Conservation (phyloP, 1,140 invertebrate species). For the Panagrolaimus sp. region DNA sequence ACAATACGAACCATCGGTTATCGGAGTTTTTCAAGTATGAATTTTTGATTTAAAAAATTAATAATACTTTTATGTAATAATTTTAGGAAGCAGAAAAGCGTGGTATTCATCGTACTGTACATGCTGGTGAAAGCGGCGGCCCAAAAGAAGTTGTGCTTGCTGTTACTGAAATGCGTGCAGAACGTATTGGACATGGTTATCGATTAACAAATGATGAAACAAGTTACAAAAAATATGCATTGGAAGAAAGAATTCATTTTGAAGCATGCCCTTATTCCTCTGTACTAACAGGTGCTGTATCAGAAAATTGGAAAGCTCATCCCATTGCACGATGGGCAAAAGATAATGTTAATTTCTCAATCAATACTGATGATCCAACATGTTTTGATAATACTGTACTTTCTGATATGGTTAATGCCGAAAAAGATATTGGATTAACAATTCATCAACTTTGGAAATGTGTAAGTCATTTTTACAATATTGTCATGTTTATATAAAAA, state of each 20-base stretch:
- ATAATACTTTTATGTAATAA: background rate
- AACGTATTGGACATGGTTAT: conserved; percentile 67
- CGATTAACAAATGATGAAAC: conserved; percentile 61
- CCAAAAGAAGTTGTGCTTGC: conserved; percentile 60
- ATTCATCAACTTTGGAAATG: conserved; percentile 61
- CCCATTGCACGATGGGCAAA: conserved; percentile 62
- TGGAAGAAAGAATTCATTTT: conserved; percentile 61
- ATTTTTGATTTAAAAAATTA: background rate
- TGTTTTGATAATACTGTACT: conserved; percentile 61
- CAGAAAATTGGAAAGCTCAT: conserved; percentile 51
- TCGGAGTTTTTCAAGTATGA: conserved; percentile 52
- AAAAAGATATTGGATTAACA: conserved; percentile 61
- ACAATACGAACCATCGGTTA: conserved; percentile 45
- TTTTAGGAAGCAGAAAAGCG: conserved; percentile 56
- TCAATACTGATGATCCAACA: conserved; percentile 66
- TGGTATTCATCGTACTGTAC: conserved; percentile 64
- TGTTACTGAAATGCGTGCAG: conserved; percentile 62
- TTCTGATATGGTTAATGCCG: conserved; percentile 62
- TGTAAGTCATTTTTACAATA: conserved; percentile 46
- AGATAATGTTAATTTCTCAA: conserved; percentile 65
- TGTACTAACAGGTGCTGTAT: conserved; percentile 63
- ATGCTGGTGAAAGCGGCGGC: conserved; percentile 64
- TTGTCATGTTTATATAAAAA: background rate
- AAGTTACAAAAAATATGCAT: conserved; percentile 60
- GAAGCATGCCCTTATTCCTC: conserved; percentile 66